Base-by-base conservation (phyloP, 2,113 vertebrate species). In the Pterocles orientalis region DNA sequence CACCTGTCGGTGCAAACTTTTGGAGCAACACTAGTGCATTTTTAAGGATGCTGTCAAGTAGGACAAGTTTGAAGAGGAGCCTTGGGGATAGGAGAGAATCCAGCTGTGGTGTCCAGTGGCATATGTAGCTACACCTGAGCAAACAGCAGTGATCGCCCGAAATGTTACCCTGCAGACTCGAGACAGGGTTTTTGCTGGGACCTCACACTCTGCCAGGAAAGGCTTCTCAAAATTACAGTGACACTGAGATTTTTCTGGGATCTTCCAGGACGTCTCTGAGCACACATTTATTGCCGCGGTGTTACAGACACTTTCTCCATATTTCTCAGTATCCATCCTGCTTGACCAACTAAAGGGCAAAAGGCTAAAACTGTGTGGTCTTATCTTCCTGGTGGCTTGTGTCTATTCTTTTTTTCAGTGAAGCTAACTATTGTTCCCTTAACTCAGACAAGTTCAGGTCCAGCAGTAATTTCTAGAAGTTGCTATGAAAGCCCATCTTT, bases 121-220 rank as follows among this genome's bases (percentile, higher is more conserved):
- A 79, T 29, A 12, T 10, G 13, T 43, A 57, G 26, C 12, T 82
- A 17, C 13, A 57, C 10, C 12, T 79, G 13, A 33, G 69, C 48
- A 54, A 89, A 34, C 0, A 34, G n/a, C 78, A 50, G 14, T 4
- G 34, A n/a, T 26, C 2, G 0, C 41, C 60, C 56, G 29, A 79
- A 82, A 76, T 3, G 7, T 6, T 18, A 21, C 24, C 18, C 43
- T 1, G 3, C 9, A 54, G 33, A 50, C 39, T 20, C 1, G 0
- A 48, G 43, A 3, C 48, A 54, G 66, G 9, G 21, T 20, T 81
- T 72, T 43, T 24, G 14, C 51, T 77, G 62, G 14, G 31, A 80
- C 18, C 18, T 41, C 53, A 41, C 19, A 28, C 24, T 33, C 9
- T 28, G n/a, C 54, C 76, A 76, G 16, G 13, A 14, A 58, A 79